These are phyloP conservation scores for Ascaphus truei DNA, from an alignment of 2,113 vertebrate species.

Conservation along the genomic window DNA sequence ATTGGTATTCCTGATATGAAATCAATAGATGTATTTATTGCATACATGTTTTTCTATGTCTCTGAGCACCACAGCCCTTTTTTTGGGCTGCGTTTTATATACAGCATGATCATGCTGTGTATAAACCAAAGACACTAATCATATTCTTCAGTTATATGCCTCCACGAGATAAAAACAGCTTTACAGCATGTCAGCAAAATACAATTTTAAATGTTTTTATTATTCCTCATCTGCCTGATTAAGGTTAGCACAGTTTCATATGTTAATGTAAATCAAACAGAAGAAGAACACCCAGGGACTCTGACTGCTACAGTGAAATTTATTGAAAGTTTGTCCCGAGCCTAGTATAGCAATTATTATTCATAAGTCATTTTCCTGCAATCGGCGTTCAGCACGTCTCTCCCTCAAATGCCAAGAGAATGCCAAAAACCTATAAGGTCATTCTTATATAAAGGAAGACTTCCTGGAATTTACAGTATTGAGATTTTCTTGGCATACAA, in stretches of 20 bases:
- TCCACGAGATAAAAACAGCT: too few species aligned
- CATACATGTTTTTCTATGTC: too few species aligned
- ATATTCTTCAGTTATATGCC: too few species aligned
- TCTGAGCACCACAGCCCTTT: too few species aligned
- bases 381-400: slow-evolving; percentile 30
- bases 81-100: too few species aligned
- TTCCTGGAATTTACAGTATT: slow-evolving; percentile 5
- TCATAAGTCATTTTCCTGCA: slow-evolving; percentile 33
- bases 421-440: slow-evolving; percentile 41
- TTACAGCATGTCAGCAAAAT: background rate
- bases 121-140: too few species aligned
- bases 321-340: slow-evolving; percentile 38
- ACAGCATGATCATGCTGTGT: too few species aligned
- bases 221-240: background rate
- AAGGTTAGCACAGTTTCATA: slow-evolving; percentile 6
- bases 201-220: background rate
- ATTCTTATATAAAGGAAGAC: slow-evolving; percentile 32
- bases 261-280: slow-evolving; percentile 39
- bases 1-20: too few species aligned
- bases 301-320: slow-evolving; percentile 35
- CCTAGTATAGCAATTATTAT: slow-evolving; percentile 34
- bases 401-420: slow-evolving; percentile 46
- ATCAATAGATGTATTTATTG: too few species aligned
- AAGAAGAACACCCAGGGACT: slow-evolving; percentile 17
- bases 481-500: slow-evolving; percentile 2